Evolutionary conservation across 2,797 vertebrate genomes (phyloP).

Genomic region (Rhynchonycteris naso): DNA sequence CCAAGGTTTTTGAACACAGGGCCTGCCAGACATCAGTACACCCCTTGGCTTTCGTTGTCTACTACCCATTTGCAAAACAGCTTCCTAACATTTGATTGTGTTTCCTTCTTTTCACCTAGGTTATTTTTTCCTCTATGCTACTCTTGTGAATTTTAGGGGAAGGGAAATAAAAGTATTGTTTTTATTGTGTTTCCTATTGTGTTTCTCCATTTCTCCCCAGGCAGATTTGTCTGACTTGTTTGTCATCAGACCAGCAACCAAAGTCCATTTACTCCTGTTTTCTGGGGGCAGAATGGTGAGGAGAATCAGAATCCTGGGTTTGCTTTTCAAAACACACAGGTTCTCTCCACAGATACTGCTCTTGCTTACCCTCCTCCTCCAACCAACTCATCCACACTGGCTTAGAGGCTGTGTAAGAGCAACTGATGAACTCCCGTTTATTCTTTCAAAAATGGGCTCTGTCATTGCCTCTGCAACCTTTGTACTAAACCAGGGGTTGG

Average conservation of each 20-base stretch:
- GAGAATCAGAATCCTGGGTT: not conserved
- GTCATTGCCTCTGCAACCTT: not conserved
- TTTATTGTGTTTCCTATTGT: not conserved
- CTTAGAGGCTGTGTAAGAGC: not conserved
- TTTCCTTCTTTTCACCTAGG: not conserved
- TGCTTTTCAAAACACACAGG: constrained; percentile 4
- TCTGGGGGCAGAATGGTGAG: not conserved
- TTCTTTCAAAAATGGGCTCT: not conserved
- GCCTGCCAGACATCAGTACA: not conserved
- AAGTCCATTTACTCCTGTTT: constrained; percentile 1
- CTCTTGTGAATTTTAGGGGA: not conserved
- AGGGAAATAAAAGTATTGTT: not conserved
- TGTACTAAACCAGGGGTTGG: not conserved
- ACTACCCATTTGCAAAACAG: not conserved
- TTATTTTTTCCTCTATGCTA: not conserved
- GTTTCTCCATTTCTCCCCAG: not conserved
- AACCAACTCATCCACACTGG: not conserved
- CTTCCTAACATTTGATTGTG: not conserved
- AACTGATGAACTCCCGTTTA: not conserved
- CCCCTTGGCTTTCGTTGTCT: not conserved
- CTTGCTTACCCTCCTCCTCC: not conserved
- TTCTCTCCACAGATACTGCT: not conserved
- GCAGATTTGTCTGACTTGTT: not conserved
- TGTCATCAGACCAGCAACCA: not conserved
- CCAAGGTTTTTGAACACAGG: not conserved